phyloP scores from a whole-genome alignment of 2,113 vertebrate genomes.

The Microtus richardsoni region DNA sequence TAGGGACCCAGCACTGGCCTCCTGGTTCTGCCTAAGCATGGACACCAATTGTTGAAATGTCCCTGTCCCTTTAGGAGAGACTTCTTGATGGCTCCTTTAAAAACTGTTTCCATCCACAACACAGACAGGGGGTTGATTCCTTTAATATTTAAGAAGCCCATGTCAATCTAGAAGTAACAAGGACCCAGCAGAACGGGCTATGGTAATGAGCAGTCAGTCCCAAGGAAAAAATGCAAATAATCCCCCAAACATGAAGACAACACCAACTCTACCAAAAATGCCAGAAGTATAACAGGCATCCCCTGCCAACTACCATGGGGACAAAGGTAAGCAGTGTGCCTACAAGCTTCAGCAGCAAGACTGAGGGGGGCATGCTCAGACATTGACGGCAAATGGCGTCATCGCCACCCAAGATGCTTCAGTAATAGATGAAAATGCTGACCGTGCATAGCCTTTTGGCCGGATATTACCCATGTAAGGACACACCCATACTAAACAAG shows the following conservation, averaged over 20 bases:
- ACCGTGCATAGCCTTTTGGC: not conserved
- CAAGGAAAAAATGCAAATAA: constrained; percentile 5
- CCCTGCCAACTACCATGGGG: not conserved
- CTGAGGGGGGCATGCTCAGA: not conserved
- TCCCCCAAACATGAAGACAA: not conserved
- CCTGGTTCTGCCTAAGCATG: not conserved
- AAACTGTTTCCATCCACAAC: constrained; percentile 25
- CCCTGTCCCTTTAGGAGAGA: not conserved
- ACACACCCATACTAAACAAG: not conserved
- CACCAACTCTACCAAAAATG: constrained; percentile 15
- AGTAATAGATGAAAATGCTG: not conserved
- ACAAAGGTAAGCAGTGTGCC: constrained; percentile 5
- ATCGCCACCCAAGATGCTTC: not conserved
- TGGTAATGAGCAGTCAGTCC: not conserved
- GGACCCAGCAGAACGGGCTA: not conserved
- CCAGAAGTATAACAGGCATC: not conserved
- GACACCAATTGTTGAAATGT: not conserved
- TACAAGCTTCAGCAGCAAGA: not conserved
- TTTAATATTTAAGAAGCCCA: constrained; percentile 16
- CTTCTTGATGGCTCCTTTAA: not conserved
- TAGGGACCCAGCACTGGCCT: not conserved
- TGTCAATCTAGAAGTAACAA: constrained; percentile 15
- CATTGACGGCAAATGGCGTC: not conserved
- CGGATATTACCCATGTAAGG: not conserved
- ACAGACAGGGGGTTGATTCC: not conserved